Evolutionary conservation across 2,888 invertebrate species (phyloP), one percentile per base, ranked within the genome.

Genomic region (Cyclophora albipunctata): DNA sequence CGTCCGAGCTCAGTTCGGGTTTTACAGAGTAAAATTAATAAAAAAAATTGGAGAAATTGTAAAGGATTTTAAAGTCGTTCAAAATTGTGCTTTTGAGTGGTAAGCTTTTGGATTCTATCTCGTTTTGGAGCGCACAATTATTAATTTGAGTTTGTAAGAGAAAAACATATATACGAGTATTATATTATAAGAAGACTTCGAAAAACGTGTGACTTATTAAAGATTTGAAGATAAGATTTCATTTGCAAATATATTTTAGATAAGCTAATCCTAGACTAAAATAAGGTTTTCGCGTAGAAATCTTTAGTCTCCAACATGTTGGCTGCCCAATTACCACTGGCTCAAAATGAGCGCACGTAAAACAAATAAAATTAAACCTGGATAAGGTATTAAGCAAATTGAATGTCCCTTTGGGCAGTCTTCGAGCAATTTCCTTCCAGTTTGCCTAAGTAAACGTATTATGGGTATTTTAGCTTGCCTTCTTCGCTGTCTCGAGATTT

Each of bases 1-100:
- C 58, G 61, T 60, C 62, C 48, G 41, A 49, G 50, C 53, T 50
- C 52, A 34, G 49, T 51, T 53, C 53, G 46, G 47, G 54, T 58
- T 54, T 54, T 50, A 52, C 53, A 47, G 51, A 51, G 54, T 50
- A 53, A 55, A 53, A 55, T 55, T 57, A 58, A 58, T 55, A 60
- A 54, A 57, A 56, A 52, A 54, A 42, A 42, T 34, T 45, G 37
- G 46, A 49, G 49, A 54, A 56, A 52, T 47, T 46, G 48, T 49
- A 42, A 51, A 47, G 49, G 49, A 45, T 52, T 53, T 52, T 49
- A 40, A 41, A 45, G 40, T 48, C 46, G 46, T 45, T 34, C 41
- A 55, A 57, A 59, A 58, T 52, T 54, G 53, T 53, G 54, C 42
- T 20, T 7, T 43, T 43, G 37, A 37, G 37, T 37, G 37, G 37